A percentile compares a stretch with the other conserved stretches of the same genome.
Evolutionary conservation across 92 coral and sea anemone genomes (phyloP).

Genomic region (Epizoanthus fatuus): DNA sequence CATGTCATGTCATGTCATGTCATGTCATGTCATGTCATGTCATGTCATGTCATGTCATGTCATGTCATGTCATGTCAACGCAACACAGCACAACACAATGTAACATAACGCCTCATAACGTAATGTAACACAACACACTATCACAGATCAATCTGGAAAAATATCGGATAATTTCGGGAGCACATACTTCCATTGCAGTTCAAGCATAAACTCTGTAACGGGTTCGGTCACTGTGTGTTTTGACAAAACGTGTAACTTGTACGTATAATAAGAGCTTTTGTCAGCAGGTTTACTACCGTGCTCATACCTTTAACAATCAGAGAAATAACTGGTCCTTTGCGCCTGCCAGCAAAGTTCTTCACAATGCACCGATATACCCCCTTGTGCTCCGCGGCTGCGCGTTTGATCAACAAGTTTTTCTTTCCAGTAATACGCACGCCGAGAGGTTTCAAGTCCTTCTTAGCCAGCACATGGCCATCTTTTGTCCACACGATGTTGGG

Average conservation of each 20-base stretch:
- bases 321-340: slow-evolving; percentile 26
- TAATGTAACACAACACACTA: too few species aligned
- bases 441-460: background rate
- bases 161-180: too few species aligned
- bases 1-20: too few species aligned
- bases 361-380: slow-evolving; percentile 33
- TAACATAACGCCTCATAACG: too few species aligned
- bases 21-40: too few species aligned
- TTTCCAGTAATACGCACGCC: background rate
- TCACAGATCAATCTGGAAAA: too few species aligned
- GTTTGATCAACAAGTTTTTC: slow-evolving; percentile 6
- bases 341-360: slow-evolving; percentile 20
- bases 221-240: too few species aligned
- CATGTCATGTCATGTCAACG: too few species aligned
- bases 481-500: background rate
- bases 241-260: background rate
- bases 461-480: background rate
- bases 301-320: slow-evolving; percentile 4
- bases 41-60: too few species aligned
- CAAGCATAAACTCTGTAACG: too few species aligned
- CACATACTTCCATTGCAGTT: too few species aligned
- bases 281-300: background rate
- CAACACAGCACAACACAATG: background rate
- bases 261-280: background rate
- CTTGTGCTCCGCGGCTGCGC: background rate